A percentile compares a stretch with the other conserved stretches of the same genome.
These are phyloP conservation scores for Corynorhinus townsendii DNA, from an alignment of 2,113 vertebrate genomes.

Conservation along the genomic window DNA sequence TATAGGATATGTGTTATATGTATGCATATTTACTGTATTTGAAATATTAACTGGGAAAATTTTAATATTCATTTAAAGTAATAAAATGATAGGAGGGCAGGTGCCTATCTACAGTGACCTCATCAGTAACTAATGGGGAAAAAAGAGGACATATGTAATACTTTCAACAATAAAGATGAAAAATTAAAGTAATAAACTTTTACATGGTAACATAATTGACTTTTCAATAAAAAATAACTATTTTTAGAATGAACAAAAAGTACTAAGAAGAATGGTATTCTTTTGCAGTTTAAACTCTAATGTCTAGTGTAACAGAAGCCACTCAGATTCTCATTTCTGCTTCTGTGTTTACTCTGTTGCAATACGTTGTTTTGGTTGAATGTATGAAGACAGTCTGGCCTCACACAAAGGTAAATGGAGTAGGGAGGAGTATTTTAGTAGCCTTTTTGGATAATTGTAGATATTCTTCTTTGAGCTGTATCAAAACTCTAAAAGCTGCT, in stretches of 20 bases:
- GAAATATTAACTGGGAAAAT: background rate
- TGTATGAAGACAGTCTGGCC: background rate
- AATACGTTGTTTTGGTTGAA: fast-evolving
- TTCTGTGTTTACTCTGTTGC: fast-evolving
- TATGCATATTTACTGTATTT: background rate
- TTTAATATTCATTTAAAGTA: background rate
- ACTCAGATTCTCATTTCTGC: background rate
- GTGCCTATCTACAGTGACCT: too few relatives aligned
- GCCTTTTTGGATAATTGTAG: background rate
- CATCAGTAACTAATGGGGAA: too few relatives aligned
- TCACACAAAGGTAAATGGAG: background rate
- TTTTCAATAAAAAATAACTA: background rate
- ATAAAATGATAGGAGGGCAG: too few relatives aligned
- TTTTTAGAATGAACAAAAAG: background rate
- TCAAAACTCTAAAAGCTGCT: background rate
- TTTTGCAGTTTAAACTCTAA: background rate
- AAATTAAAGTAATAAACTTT: background rate
- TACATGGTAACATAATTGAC: background rate
- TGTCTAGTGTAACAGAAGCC: background rate
- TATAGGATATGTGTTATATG: background rate
- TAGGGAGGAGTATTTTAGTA: background rate
- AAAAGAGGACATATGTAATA: too few relatives aligned
- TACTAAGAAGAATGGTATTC: background rate
- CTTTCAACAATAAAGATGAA: too few relatives aligned
- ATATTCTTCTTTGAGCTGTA: fast-evolving